Evolutionary conservation across 2,113 vertebrate species (phyloP).

Genomic region (Acanthisitta chloris): DNA sequence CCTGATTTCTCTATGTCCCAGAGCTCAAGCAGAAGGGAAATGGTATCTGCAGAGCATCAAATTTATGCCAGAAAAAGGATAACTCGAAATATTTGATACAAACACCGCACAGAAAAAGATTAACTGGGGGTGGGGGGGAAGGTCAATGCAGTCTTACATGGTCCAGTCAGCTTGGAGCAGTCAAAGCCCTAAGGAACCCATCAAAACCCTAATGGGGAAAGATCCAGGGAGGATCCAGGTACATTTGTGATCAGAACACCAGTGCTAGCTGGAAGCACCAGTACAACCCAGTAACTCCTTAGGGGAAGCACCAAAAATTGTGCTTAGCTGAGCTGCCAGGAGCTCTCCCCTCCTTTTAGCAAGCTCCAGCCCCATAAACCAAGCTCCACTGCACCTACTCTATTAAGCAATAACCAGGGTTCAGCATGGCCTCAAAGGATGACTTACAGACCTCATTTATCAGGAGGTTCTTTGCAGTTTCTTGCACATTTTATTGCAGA

Average conservation of each 20-base stretch:
- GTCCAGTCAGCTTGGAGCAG: neutral
- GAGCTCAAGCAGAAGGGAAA: neutral
- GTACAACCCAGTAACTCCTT: accelerated
- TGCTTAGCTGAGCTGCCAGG: neutral
- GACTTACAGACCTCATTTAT: slow-evolving; percentile 28
- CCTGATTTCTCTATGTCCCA: neutral
- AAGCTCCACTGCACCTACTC: slow-evolving; percentile 10
- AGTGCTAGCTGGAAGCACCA: neutral
- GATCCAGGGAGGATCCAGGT: neutral
- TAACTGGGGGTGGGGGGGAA: no score
- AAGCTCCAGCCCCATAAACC: neutral
- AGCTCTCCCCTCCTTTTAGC: neutral
- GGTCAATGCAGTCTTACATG: neutral
- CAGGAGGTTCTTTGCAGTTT: slow-evolving; percentile 2
- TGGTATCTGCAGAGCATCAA: neutral
- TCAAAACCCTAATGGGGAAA: neutral
- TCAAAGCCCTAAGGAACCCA: neutral
- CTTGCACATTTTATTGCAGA: slow-evolving; percentile 13
- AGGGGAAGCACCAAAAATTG: neutral
- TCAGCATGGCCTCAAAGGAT: neutral
- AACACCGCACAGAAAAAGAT: neutral
- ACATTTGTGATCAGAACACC: neutral
- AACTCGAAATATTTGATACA: neutral
- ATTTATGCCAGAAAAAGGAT: neutral
- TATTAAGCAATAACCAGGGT: slow-evolving; percentile 38